Evolutionary conservation across 2,888 invertebrate genomes (phyloP).

Genomic region (Hemaris fuciformis): DNA sequence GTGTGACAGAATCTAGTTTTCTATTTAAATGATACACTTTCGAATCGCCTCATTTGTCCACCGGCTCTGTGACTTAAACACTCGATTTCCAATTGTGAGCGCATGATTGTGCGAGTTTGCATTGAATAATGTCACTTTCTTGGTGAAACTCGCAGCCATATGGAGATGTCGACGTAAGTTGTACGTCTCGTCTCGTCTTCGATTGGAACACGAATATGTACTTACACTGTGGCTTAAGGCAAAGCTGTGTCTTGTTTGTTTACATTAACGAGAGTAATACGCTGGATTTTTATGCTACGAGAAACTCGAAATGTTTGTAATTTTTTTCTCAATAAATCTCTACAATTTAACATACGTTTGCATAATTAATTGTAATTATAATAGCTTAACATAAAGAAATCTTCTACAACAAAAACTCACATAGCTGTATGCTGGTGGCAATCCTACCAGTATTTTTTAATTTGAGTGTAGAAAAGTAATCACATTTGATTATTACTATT

Average conservation of each 20-base stretch:
- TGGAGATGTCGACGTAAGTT: constrained; percentile 21
- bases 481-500: too few relatives aligned
- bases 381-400: too few relatives aligned
- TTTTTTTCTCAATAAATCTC: too few relatives aligned
- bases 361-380: too few relatives aligned
- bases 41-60: constrained; percentile 48
- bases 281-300: not conserved
- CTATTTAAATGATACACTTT: constrained; percentile 54
- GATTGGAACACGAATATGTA: constrained; percentile 5
- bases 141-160: constrained; percentile 20
- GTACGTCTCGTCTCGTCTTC: not conserved
- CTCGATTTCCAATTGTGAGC: constrained; percentile 38
- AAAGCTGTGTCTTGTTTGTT: not conserved
- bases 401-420: too few relatives aligned
- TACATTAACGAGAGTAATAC: not conserved
- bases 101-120: constrained; percentile 19
- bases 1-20: constrained; percentile 47
- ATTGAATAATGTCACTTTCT: constrained; percentile 16
- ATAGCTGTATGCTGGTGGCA: too few relatives aligned
- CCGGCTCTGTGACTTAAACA: constrained; percentile 28
- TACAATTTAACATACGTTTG: too few relatives aligned
- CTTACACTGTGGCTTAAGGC: not conserved
- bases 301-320: not conserved
- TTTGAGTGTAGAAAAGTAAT: too few relatives aligned
- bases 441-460: too few relatives aligned